Conservation (phyloP, 1,140 invertebrate genomes). For the Drosophila santomea region DNA sequence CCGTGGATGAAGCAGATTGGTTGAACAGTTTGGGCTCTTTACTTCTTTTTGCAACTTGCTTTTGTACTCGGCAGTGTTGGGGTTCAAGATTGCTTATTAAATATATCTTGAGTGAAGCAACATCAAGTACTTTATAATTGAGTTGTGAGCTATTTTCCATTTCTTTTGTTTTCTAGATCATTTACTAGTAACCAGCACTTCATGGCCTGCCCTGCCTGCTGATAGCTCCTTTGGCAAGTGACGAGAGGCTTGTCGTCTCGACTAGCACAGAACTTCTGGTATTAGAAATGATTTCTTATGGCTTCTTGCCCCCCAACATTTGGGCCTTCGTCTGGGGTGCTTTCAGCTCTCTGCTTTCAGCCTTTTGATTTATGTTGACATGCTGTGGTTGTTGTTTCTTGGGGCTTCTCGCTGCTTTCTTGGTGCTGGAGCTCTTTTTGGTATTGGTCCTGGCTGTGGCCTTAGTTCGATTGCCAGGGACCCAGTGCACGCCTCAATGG, state of each 20-base stretch:
- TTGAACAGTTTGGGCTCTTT: constrained; percentile 16
- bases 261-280: constrained; percentile 67
- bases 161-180: constrained; percentile 32
- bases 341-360: constrained; percentile 59
- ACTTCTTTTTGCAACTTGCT: constrained; percentile 1
- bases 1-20: not conserved
- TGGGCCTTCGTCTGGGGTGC: constrained; percentile 42
- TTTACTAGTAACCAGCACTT: constrained; percentile 62
- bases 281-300: constrained; percentile 83
- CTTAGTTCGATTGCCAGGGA: constrained; percentile 64
- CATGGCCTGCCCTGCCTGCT: constrained; percentile 53
- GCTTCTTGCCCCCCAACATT: constrained; percentile 29
- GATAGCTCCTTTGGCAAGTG: constrained; percentile 54
- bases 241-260: constrained; percentile 42
- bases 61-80: not conserved
- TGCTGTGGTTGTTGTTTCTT: constrained; percentile 60
- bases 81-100: not conserved
- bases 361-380: constrained; percentile 84
- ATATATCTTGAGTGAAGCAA: not conserved
- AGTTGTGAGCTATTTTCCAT: not conserved
- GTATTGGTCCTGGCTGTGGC: constrained; percentile 40
- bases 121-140: constrained; percentile 4
- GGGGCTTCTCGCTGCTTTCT: constrained; percentile 16
- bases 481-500: constrained; percentile 76
- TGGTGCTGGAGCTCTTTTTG: constrained; percentile 34